Evolutionary conservation across 2,888 invertebrate species (phyloP).

Genomic region (Lamellibrachia satsuma): DNA sequence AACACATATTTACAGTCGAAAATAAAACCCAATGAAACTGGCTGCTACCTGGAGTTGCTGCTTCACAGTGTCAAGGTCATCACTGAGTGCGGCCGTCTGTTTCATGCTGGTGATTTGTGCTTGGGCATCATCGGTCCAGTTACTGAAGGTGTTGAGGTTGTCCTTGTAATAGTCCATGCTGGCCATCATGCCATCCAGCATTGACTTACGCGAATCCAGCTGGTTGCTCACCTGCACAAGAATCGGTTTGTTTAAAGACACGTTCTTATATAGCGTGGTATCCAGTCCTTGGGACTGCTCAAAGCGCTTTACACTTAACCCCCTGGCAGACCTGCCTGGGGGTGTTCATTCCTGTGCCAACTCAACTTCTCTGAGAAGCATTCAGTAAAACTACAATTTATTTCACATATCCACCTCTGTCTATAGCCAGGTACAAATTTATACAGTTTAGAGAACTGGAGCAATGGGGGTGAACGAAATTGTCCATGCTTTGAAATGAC

Average conservation of each 20-base stretch:
- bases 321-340: neutral
- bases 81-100: constrained; percentile 24
- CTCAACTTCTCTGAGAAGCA: no score
- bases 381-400: no score
- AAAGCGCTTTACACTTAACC: no score
- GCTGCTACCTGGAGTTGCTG: constrained; percentile 25
- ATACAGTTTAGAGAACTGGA: neutral
- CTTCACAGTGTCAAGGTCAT: constrained; percentile 29
- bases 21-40: neutral
- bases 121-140: constrained; percentile 52
- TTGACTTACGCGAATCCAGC: constrained; percentile 47
- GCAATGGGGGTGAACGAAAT: neutral
- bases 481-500: no score
- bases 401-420: no score
- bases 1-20: neutral
- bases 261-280: no score
- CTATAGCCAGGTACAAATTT: no score
- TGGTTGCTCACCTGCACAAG: constrained; percentile 50
- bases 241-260: neutral
- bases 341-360: no score
- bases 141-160: constrained; percentile 56
- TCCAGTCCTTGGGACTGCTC: no score
- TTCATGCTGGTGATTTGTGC: constrained; percentile 33
- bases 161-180: constrained; percentile 87
- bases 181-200: constrained; percentile 77